Base-by-base conservation (phyloP, 2,113 vertebrate species). In the Struthidea cinerea region DNA sequence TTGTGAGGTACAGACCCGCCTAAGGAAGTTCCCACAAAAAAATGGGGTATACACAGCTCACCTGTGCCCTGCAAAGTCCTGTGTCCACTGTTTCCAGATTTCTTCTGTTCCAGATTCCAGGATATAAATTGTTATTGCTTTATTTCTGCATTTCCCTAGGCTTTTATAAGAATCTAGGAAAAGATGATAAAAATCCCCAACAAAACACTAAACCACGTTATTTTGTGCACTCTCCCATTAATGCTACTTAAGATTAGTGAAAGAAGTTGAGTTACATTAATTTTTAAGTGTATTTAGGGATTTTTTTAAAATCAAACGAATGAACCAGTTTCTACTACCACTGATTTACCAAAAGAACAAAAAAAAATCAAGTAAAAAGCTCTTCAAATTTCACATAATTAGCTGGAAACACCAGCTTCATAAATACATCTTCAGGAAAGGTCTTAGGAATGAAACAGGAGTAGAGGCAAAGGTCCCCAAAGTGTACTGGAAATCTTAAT, bases 1-100 rank as follows among this genome's bases (percentile, higher is more conserved):
- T 15, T 20, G 16, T 27, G 30, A 42, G 32, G 50, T 12, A 56
- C 3, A 47, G 26, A 53, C 21, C 21, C 37, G 8, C 3, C 35
- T 11, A 3, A 9, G 44, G 53, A 89, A 80, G 2, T 13, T 49
- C 33, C 23, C 14, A 26, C 7, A 7, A 13, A 33, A 47, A 53
- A 89, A 28, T 2, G 28, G 50, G 30, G 39, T 10, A 21, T 2
- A 2, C 30, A 30, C 13, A 35, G 19, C 41, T 68, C 26, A 42
- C 1, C 0, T 16, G 22, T 12, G 3, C 35, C 35, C 35, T 74
- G 32, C 41, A 70, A 21, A 82, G 17, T 1, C 0, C 11, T 37
- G 14, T 6, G 20, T 8, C 22, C 16, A 9, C 32, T 23, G 1
- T 19, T 75, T 49, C 18, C 70, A 35, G 10, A 42, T 35, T 33